Conservation (phyloP, 2,113 vertebrate species). For the Nansenia antarctica region DNA sequence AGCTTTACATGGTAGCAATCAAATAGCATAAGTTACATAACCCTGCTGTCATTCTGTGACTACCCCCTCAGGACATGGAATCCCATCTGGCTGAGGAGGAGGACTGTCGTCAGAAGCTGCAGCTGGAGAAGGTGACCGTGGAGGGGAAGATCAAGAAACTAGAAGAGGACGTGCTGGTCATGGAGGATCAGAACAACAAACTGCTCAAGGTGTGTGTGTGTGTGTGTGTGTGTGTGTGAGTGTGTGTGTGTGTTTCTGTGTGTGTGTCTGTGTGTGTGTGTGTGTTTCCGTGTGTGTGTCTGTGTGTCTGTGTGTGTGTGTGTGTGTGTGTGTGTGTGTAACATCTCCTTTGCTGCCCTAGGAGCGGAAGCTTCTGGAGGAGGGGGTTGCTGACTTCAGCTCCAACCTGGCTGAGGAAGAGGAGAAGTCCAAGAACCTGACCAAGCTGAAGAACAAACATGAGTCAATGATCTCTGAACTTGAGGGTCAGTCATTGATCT, state of each 20-base stretch:
- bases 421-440: conserved; percentile 94
- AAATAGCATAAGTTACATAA: too few relatives aligned
- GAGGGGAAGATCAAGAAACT: conserved; percentile 93
- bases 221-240: background rate
- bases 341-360: too few relatives aligned
- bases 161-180: conserved; percentile 88
- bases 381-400: conserved; percentile 86
- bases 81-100: conserved; percentile 87
- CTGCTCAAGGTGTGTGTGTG: conserved; percentile 81
- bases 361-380: conserved; percentile 92
- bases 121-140: conserved; percentile 86
- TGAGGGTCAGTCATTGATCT: conserved; percentile 76
- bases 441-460: conserved; percentile 92
- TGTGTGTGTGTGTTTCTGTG: too few relatives aligned
- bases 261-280: too few relatives aligned
- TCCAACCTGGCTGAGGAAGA: conserved; percentile 94
- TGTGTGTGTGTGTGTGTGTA: background rate
- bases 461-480: conserved; percentile 98
- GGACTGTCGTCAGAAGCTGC: conserved; percentile 86
- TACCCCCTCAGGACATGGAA: conserved; percentile 80
- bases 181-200: conserved; percentile 94
- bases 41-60: too few relatives aligned
- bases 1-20: too few relatives aligned
- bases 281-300: too few relatives aligned
- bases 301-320: too few relatives aligned